Conservation (phyloP, 2,888 invertebrate species). For the Amblyjoppa proteus region DNA sequence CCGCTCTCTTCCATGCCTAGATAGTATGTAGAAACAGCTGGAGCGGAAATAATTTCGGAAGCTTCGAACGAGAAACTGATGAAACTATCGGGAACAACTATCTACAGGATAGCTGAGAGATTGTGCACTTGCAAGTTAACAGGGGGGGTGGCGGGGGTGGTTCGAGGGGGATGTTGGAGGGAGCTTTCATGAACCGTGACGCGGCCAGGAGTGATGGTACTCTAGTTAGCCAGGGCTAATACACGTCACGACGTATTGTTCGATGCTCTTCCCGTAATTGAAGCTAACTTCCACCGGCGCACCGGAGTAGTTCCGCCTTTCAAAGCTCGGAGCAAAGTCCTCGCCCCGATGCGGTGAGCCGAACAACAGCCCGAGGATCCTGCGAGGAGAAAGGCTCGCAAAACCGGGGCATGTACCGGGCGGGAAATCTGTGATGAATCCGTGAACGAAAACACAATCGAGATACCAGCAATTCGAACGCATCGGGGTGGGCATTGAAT, state of each 20-base stretch:
- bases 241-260: constrained; percentile 67
- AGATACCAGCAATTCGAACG: constrained; percentile 51
- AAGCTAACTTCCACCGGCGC: constrained; percentile 63
- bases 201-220: constrained; percentile 33
- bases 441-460: constrained; percentile 59
- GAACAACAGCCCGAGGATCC: constrained; percentile 46
- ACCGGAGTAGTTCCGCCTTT: constrained; percentile 39
- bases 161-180: neutral
- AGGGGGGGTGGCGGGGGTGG: neutral
- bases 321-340: constrained; percentile 23
- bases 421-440: constrained; percentile 49
- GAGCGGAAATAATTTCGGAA: constrained; percentile 15
- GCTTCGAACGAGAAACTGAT: constrained; percentile 2
- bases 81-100: constrained; percentile 13
- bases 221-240: constrained; percentile 49
- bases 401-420: constrained; percentile 36
- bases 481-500: constrained; percentile 19
- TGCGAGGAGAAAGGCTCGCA: constrained; percentile 20
- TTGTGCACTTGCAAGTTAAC: constrained; percentile 2
- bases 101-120: constrained; percentile 6
- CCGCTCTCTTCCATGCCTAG: neutral
- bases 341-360: constrained; percentile 21
- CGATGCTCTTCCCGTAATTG: constrained; percentile 70
- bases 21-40: neutral
- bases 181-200: constrained; percentile 4